A percentile compares a stretch with the other conserved stretches of the same genome.
phyloP scores from a whole-genome alignment of 2,113 vertebrate species.

The Ochotona curzoniae region DNA sequence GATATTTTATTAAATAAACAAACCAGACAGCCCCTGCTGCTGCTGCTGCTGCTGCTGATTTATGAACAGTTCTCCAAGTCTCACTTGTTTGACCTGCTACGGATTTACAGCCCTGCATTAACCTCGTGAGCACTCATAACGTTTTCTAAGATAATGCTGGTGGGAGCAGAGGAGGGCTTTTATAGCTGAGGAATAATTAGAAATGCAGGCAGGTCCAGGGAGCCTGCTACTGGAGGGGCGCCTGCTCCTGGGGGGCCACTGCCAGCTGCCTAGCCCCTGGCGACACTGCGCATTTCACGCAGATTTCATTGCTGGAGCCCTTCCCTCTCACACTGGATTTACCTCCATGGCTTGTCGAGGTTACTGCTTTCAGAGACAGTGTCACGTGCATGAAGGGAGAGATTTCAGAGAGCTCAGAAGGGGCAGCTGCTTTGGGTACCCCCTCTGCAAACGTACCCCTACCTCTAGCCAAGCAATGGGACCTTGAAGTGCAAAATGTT shows the following conservation, averaged over 20 bases:
- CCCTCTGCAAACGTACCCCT: neutral
- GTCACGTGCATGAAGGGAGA: fast-evolving
- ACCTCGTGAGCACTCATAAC: conserved; percentile 82
- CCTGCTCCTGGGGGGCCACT: too few species aligned
- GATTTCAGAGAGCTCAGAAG: neutral
- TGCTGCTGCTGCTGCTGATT: conserved; percentile 76
- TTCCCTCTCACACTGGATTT: neutral
- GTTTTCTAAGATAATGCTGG: conserved; percentile 84
- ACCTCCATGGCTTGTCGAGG: neutral
- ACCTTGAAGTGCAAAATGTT: fast-evolving
- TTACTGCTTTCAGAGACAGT: fast-evolving
- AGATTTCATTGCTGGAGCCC: neutral
- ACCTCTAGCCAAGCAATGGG: neutral
- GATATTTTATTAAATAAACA: conserved; percentile 84
- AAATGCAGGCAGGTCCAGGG: conserved; percentile 69
- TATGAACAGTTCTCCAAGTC: conserved; percentile 81
- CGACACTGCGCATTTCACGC: neutral
- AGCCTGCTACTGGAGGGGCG: conserved; percentile 66
- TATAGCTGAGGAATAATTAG: conserved; percentile 82
- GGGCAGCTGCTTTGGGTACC: neutral
- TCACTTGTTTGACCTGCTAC: conserved; percentile 72
- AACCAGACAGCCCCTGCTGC: conserved; percentile 69
- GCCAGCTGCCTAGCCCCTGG: conserved; percentile 12
- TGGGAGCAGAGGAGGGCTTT: conserved; percentile 82
- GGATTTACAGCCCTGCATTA: conserved; percentile 85